Percentiles rank a stretch among this genome's conserved stretches.
Evolutionary conservation across 1,140 invertebrate genomes (phyloP).

Genomic region (Anthonomus grandis): DNA sequence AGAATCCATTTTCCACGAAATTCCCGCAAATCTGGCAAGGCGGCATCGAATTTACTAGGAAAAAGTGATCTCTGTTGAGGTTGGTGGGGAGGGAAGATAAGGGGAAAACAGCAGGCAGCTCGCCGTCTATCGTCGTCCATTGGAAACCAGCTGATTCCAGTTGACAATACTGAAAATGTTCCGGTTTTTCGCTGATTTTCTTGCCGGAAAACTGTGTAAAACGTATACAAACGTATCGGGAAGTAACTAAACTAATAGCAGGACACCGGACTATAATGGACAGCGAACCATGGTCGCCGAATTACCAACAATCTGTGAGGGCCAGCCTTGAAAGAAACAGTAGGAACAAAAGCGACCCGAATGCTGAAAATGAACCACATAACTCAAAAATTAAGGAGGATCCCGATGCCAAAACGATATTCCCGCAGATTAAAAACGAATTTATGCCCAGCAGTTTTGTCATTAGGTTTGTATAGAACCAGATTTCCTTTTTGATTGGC

Average conservation of each 20-base stretch:
- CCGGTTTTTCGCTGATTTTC: constrained; percentile 37
- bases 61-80: no score
- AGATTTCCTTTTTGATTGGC: constrained; percentile 27
- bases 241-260: constrained; percentile 28
- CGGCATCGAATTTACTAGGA: no score
- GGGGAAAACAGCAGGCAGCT: constrained; percentile 22
- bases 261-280: constrained; percentile 36
- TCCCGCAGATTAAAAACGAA: constrained; percentile 16
- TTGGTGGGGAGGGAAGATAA: constrained; percentile 23
- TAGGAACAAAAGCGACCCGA: constrained; percentile 25
- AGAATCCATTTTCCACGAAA: no score
- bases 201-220: constrained; percentile 39
- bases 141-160: constrained; percentile 46
- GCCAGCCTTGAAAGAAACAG: constrained; percentile 39
- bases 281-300: constrained; percentile 39
- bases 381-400: constrained; percentile 27
- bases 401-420: constrained; percentile 18
- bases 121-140: constrained; percentile 39
- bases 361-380: constrained; percentile 25
- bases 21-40: no score
- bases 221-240: constrained; percentile 29
- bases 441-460: constrained; percentile 15
- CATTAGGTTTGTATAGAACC: constrained; percentile 26
- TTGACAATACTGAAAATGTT: constrained; percentile 48
- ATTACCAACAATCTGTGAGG: constrained; percentile 42